These are phyloP conservation scores for Synchiropus splendidus DNA, from an alignment of 2,113 vertebrate species.

Conservation along the genomic window DNA sequence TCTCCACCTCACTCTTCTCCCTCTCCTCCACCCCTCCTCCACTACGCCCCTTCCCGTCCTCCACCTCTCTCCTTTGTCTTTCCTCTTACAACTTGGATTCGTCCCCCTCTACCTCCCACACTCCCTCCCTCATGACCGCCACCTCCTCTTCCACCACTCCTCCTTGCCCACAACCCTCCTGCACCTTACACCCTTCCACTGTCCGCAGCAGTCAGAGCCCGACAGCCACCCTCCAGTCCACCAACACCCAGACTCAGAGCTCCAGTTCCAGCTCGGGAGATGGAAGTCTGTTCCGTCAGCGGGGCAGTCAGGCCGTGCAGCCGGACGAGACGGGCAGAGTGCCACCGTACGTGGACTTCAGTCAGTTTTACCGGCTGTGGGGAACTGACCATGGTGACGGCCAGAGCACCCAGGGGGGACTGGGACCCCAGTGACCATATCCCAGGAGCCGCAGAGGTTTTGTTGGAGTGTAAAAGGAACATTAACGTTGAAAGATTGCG, in stretches of 20 bases:
- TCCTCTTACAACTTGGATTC: slow-evolving; percentile 5
- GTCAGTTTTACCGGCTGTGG: slow-evolving; percentile 90
- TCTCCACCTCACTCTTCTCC: slow-evolving; percentile 19
- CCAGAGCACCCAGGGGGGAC: slow-evolving; percentile 41
- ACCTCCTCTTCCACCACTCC: slow-evolving; percentile 12
- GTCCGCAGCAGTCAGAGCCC: slow-evolving; percentile 81
- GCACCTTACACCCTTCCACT: slow-evolving; percentile 1
- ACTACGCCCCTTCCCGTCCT: slow-evolving; percentile 10
- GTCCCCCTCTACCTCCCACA: not conserved
- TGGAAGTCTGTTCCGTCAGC: slow-evolving; percentile 87
- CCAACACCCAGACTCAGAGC: slow-evolving; percentile 91
- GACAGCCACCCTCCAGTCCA: slow-evolving; percentile 90
- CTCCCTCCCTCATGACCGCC: slow-evolving; percentile 6
- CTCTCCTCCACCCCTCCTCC: slow-evolving; percentile 14
- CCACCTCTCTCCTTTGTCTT: slow-evolving; percentile 23
- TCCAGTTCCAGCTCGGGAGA: slow-evolving; percentile 97
- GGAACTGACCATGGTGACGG: slow-evolving; percentile 80
- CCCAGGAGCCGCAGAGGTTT: too few species aligned
- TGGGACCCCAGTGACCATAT: slow-evolving; percentile 44
- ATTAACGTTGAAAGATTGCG: too few species aligned
- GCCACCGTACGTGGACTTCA: slow-evolving; percentile 95
- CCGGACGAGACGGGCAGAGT: slow-evolving; percentile 90
- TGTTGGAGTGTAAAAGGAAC: too few species aligned
- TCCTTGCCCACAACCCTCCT: not conserved
- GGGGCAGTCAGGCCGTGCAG: slow-evolving; percentile 81